These are phyloP conservation scores for Electrona antarctica DNA, from an alignment of 2,113 vertebrate genomes.

Conservation along the genomic window DNA sequence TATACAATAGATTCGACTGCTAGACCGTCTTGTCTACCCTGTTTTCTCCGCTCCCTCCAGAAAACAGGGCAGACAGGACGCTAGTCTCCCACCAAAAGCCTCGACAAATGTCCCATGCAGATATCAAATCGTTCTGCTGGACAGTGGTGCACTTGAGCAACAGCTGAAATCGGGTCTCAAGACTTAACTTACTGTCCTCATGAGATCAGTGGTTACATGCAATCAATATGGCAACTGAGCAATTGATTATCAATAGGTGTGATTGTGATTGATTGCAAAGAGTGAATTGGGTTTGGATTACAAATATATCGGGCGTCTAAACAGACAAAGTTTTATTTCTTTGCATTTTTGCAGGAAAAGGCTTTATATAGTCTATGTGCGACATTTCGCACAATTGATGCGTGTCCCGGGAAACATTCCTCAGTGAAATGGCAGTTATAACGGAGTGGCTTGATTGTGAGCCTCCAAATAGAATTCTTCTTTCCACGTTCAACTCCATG, in stretches of 20 bases:
- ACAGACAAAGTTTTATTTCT: not conserved
- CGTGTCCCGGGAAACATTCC: slow-evolving; percentile 25
- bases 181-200: slow-evolving; percentile 29
- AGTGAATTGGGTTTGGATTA: not conserved
- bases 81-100: slow-evolving; percentile 10
- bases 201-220: slow-evolving; percentile 19
- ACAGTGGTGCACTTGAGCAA: slow-evolving; percentile 46
- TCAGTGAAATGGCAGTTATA: slow-evolving; percentile 29
- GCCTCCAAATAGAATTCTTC: slow-evolving; percentile 25
- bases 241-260: slow-evolving; percentile 44
- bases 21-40: slow-evolving; percentile 19
- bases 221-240: slow-evolving; percentile 20
- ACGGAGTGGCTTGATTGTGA: slow-evolving; percentile 41
- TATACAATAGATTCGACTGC: slow-evolving; percentile 1
- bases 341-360: not conserved
- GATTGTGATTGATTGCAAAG: not conserved
- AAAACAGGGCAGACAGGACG: not conserved
- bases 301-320: not conserved
- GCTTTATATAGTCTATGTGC: not conserved
- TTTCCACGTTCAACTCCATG: slow-evolving; percentile 18
- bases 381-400: not conserved
- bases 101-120: slow-evolving; percentile 53
- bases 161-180: slow-evolving; percentile 57
- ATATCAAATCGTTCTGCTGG: slow-evolving; percentile 48
- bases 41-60: slow-evolving; percentile 2